Conservation (phyloP, 2,113 vertebrate species). For the Marmota monax region DNA sequence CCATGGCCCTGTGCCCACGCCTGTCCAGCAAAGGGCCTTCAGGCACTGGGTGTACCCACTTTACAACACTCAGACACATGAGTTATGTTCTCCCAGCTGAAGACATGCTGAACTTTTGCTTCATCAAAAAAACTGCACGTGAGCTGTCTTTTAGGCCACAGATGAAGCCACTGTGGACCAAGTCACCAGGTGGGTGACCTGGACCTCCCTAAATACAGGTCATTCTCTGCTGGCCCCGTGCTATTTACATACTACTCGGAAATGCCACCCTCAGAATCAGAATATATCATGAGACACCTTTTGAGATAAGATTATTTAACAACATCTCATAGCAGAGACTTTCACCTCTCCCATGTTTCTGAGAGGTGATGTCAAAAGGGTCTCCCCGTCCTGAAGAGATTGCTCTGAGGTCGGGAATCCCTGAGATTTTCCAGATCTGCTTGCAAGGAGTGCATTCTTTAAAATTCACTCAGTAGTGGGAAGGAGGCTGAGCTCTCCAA, state of each 20-base stretch:
- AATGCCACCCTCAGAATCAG: neutral
- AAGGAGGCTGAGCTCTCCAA: neutral
- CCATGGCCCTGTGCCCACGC: neutral
- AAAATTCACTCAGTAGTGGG: neutral
- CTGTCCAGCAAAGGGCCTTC: neutral
- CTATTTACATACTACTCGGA: neutral
- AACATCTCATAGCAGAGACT: neutral
- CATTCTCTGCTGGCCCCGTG: neutral
- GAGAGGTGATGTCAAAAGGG: neutral
- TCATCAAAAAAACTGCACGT: neutral
- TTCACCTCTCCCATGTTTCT: neutral
- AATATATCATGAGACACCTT: neutral
- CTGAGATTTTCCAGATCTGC: neutral
- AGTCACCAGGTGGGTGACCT: neutral
- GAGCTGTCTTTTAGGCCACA: neutral
- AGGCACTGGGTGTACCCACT: accelerated
- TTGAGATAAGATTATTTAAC: neutral
- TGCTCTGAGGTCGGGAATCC: neutral
- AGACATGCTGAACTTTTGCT: neutral
- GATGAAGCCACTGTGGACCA: neutral
- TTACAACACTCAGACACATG: neutral
- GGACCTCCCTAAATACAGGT: neutral
- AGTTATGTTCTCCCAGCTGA: neutral
- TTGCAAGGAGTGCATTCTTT: neutral
- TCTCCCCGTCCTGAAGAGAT: neutral